Evolutionary conservation across 1,140 invertebrate species (phyloP).

Genomic region (Eumeta japonica): DNA sequence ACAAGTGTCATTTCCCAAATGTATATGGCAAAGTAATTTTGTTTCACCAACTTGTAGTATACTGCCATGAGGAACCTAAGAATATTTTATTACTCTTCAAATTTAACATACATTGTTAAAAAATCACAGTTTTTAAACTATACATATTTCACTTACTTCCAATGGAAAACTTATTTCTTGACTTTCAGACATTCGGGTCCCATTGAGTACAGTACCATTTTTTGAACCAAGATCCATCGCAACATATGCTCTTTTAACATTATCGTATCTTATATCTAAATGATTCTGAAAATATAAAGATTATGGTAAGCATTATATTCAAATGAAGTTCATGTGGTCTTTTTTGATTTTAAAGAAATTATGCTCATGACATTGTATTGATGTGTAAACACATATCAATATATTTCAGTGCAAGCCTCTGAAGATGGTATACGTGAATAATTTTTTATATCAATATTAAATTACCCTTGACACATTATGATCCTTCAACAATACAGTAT

Average conservation of each 20-base stretch:
- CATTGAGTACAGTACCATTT: constrained; percentile 85
- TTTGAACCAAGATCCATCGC: constrained; percentile 81
- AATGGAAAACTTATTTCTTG: constrained; percentile 64
- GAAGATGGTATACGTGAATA: too few species aligned
- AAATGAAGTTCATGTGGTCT: too few species aligned
- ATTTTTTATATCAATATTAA: constrained; percentile 4
- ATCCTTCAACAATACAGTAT: constrained; percentile 75
- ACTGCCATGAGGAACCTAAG: constrained; percentile 69
- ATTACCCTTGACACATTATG: constrained; percentile 76
- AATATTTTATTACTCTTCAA: constrained; percentile 4
- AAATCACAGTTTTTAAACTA: not conserved
- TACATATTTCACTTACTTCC: constrained; percentile 25
- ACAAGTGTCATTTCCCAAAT: constrained; percentile 81
- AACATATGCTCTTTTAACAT: constrained; percentile 62
- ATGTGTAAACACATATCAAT: too few species aligned
- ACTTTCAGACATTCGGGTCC: constrained; percentile 71
- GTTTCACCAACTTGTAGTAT: constrained; percentile 68
- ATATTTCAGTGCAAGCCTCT: too few species aligned
- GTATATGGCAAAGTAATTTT: constrained; percentile 81
- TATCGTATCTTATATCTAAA: constrained; percentile 70
- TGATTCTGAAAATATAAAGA: constrained; percentile 65
- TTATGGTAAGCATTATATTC: constrained; percentile 7
- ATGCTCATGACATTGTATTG: too few species aligned
- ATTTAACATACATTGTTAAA: constrained; percentile 1
- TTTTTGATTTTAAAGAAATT: too few species aligned